Evolutionary conservation across 2,113 vertebrate genomes (phyloP).

Genomic region (Dicerorhinus sumatrensis): DNA sequence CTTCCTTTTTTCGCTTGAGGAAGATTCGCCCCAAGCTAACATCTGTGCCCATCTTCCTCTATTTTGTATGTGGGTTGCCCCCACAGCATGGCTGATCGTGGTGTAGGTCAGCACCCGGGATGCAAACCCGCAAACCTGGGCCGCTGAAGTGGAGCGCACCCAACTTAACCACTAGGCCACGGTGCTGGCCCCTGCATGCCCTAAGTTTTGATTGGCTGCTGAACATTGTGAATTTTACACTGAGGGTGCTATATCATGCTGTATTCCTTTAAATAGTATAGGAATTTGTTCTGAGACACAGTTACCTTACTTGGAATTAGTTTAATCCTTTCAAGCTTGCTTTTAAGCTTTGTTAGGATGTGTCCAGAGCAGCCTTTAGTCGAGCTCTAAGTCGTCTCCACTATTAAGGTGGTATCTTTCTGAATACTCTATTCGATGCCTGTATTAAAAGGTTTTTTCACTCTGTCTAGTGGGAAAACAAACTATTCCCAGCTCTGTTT

Average conservation of each 20-base stretch:
- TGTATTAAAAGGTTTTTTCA: background rate
- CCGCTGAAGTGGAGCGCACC: too few relatives aligned
- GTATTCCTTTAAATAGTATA: background rate
- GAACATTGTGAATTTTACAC: background rate
- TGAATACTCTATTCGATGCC: background rate
- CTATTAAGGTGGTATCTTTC: background rate
- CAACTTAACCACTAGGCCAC: too few relatives aligned
- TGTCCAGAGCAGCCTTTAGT: background rate
- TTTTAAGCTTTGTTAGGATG: background rate
- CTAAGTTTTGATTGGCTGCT: background rate
- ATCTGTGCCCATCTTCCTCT: too few relatives aligned
- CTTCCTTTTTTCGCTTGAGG: too few relatives aligned
- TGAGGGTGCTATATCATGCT: background rate
- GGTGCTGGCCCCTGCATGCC: too few relatives aligned
- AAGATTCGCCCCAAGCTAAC: too few relatives aligned
- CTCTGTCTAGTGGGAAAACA: background rate
- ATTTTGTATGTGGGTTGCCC: too few relatives aligned
- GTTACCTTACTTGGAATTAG: background rate
- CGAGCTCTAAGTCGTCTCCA: background rate
- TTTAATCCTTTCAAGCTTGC: background rate
- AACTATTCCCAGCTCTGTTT: background rate
- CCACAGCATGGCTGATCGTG: too few relatives aligned
- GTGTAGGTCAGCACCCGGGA: too few relatives aligned
- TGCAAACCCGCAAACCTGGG: too few relatives aligned
- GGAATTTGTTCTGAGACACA: background rate